Evolutionary conservation across 2,888 invertebrate genomes (phyloP), one percentile per base, ranked within the genome.

Genomic region (Ctenicera cuprea): DNA sequence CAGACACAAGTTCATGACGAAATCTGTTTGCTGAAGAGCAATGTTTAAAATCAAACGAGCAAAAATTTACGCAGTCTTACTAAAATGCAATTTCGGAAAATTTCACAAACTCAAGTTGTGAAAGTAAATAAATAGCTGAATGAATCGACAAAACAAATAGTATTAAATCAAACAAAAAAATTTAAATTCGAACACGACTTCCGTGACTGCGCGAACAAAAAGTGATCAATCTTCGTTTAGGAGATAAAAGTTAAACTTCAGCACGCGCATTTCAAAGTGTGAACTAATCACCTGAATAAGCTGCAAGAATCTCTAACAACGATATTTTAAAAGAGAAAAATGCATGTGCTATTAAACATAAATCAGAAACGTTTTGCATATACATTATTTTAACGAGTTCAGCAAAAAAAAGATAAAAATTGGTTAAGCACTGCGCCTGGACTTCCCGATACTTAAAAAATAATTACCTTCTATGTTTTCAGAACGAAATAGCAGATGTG

Each of bases 141-240:
- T 38, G 11, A 38, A n/a, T n/a, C 7, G 41, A 7, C 1, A 48
- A 20, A 50, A 22, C 22, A 50, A 12, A 50, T 48, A 16, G 18
- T 45, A 45, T 22, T 22, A 22, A 50, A 50, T 50, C 22, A 12
- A 22, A n/a, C n/a, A n/a, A 20, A 45, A 43, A 50, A 50, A 22
- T 50, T 50, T 11, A 50, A 50, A 50, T 22, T 22, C 22, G 50
- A 20, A 22, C 50, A 50, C 50, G 50, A 50, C 22, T 50, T 22
- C 20, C 22, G 8, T 3, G 2, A 11, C 50, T 22, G 11, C 3
- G 22, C 50, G 50, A 50, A 50, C 45, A 50, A 22, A 20, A 50
- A 50, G 50, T 20, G 50, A 50, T 50, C 50, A 50, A 50, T 50
- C 50, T 50, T 50, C 50, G 50, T 50, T 50, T 50, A 20, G 50